Evolutionary conservation across 1,140 invertebrate genomes (phyloP), one percentile per base, ranked within the genome.

Genomic region (Bombus impatiens): DNA sequence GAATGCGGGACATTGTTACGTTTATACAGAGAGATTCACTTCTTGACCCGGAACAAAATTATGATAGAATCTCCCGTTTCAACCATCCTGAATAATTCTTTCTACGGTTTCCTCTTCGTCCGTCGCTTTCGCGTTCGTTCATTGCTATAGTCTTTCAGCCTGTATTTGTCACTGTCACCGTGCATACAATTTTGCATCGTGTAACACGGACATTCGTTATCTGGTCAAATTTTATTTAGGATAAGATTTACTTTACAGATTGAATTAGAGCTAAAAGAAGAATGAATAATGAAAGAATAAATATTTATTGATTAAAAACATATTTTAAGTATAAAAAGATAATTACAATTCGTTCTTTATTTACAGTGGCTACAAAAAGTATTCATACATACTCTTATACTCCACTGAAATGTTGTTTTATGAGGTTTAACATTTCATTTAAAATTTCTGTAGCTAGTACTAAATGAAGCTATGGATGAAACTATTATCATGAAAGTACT

Each of bases 21-120:
- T 35, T 44, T 53, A n/a, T 53, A 3, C 28, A 3, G 4, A 59
- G 57, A 47, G 8, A 35, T 84, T 79, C 67, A 79, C 77, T 78
- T 79, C 9, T 15, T 22, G 4, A 18, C 28, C 37, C 25, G 8
- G 2, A 47, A 82, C 57, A 25, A 53, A 77, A 42, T 42, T n/a
- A 32, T 47, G 18, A 25, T 44, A 72, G 15, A 37, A 62, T 15
- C 62, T 15, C 28, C 42, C 13, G 32, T 32, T 15, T 32, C 42
- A 59, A 71, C 57, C 83, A 85, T 85, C 77, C 68, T 85, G 68
- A 47, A 62, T 13, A 62, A n/a, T 72, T 42, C 37, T 59, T 40
- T 47, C 22, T 80, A 62, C 67, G 25, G 28, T 78, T 71, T 42
- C 75, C 9, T 84, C 65, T 59, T 80, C 68, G 68, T 79, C 40